Conservation (phyloP, 2,113 vertebrate genomes). For the Gila orcuttii region DNA sequence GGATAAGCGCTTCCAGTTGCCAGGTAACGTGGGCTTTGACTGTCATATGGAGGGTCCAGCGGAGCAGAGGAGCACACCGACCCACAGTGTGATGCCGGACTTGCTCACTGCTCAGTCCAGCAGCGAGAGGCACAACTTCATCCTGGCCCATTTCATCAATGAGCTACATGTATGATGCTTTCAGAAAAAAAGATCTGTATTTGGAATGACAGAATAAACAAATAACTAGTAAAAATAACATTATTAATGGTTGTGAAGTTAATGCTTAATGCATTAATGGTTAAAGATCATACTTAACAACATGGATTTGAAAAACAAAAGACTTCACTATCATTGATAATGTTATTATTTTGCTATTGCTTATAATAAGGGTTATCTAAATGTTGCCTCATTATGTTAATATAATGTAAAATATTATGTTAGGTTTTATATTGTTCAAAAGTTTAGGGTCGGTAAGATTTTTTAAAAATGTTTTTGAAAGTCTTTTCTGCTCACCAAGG, state of each 20-base stretch:
- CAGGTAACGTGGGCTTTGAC: slow-evolving; percentile 86
- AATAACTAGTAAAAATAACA: neutral
- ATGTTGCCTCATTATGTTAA: neutral
- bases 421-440: neutral
- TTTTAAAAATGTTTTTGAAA: neutral
- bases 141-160: slow-evolving; percentile 83
- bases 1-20: slow-evolving; percentile 88
- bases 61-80: slow-evolving; percentile 67
- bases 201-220: neutral
- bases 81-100: slow-evolving; percentile 77
- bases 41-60: slow-evolving; percentile 78
- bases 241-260: neutral
- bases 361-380: neutral
- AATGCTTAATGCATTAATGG: neutral
- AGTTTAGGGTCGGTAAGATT: neutral
- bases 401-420: neutral
- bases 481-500: neutral
- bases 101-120: slow-evolving; percentile 80
- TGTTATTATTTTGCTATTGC: neutral
- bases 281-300: neutral
- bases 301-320: neutral
- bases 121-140: slow-evolving; percentile 81
- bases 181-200: neutral
- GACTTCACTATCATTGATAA: neutral
- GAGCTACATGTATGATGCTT: slow-evolving; percentile 81